phyloP scores from a whole-genome alignment of 2,888 invertebrate genomes.

The Seira ritae region DNA sequence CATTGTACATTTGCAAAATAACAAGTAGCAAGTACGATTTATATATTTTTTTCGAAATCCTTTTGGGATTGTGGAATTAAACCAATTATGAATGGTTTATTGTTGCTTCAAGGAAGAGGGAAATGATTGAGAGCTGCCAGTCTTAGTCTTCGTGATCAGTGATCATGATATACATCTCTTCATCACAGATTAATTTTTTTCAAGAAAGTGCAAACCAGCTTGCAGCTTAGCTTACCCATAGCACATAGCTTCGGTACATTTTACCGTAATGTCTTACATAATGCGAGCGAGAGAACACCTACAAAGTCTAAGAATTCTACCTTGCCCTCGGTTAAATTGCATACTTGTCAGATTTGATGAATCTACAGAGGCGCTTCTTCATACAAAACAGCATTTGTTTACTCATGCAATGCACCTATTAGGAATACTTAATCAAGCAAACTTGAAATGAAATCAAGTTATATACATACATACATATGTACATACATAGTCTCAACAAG shows the following conservation, averaged over 20 bases:
- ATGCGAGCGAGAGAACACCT: not conserved
- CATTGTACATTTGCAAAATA: too few species aligned
- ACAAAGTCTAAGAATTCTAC: not conserved
- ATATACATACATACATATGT: too few species aligned
- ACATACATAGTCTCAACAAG: too few species aligned
- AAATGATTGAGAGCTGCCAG: too few species aligned
- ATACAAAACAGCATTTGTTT: not conserved
- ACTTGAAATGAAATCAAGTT: slow-evolving; percentile 16
- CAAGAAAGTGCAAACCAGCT: not conserved
- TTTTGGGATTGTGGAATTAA: too few species aligned
- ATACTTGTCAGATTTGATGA: not conserved
- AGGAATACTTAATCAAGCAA: slow-evolving; percentile 4
- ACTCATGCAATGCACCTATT: not conserved
- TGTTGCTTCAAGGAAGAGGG: too few species aligned
- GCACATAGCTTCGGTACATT: not conserved
- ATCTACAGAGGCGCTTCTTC: not conserved
- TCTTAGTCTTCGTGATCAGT: too few species aligned
- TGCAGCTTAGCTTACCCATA: too few species aligned
- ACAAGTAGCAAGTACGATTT: too few species aligned
- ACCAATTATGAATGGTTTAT: too few species aligned
- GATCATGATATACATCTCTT: too few species aligned
- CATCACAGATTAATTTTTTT: not conserved
- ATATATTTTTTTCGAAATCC: too few species aligned
- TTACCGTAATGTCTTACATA: slow-evolving; percentile 16
- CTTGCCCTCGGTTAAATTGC: slow-evolving; percentile 11